Conservation (phyloP, 2,797 vertebrate genomes). For the Sebastes minor region DNA sequence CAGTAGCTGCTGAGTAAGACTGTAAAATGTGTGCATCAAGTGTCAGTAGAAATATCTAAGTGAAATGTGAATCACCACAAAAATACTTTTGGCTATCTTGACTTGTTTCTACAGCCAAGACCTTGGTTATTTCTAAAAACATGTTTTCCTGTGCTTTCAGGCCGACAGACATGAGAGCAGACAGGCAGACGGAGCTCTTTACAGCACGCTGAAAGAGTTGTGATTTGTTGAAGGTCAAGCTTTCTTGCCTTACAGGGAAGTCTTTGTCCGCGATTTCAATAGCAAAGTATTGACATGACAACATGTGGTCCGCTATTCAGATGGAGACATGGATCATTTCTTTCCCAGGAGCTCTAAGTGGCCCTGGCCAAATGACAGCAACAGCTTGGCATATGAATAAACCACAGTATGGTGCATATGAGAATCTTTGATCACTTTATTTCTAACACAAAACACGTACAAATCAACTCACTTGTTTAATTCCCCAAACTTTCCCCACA, state of each 20-base stretch:
- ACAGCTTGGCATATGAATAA: slow-evolving; percentile 79
- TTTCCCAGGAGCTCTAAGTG: slow-evolving; percentile 69
- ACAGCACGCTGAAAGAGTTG: slow-evolving; percentile 42
- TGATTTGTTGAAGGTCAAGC: slow-evolving; percentile 73
- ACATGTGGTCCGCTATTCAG: slow-evolving; percentile 75
- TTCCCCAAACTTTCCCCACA: not conserved
- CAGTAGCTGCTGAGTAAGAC: not conserved
- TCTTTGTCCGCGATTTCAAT: slow-evolving; percentile 74
- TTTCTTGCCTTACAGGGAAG: slow-evolving; percentile 66
- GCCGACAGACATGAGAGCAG: slow-evolving; percentile 11
- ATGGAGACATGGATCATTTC: slow-evolving; percentile 71
- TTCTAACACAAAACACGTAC: slow-evolving; percentile 23
- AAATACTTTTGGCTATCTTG: not conserved
- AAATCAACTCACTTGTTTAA: not conserved
- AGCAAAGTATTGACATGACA: slow-evolving; percentile 73
- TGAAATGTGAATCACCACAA: not conserved
- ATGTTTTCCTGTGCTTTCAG: slow-evolving; percentile 28
- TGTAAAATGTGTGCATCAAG: not conserved
- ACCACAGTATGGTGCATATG: slow-evolving; percentile 63
- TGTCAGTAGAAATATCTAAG: not conserved
- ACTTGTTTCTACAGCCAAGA: not conserved
- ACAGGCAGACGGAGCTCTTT: slow-evolving; percentile 43
- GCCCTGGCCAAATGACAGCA: slow-evolving; percentile 73
- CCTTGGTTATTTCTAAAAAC: slow-evolving; percentile 9
- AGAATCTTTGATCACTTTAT: slow-evolving; percentile 58